Percentiles rank a stretch among this genome's conserved stretches.
Conservation (phyloP, 2,113 vertebrate species). For the Pomatorhinus ruficollis region DNA sequence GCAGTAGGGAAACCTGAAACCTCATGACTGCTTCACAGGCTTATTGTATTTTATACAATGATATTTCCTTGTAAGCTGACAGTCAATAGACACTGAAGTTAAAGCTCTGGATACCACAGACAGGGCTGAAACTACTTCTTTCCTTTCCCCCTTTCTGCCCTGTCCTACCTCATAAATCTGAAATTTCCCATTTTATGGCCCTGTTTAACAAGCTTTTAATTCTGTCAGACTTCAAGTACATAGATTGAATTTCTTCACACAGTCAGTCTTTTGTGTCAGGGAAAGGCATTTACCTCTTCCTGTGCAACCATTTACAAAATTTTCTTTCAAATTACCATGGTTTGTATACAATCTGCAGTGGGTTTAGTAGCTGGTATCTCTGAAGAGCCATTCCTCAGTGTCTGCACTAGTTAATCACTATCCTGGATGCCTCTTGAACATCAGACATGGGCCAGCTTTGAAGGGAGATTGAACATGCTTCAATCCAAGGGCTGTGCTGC, state of each 20-base stretch:
- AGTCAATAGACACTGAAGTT: not conserved
- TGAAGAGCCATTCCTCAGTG: not conserved
- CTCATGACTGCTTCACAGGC: not conserved
- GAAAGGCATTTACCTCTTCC: not conserved
- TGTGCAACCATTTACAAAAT: not conserved
- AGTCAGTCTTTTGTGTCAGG: not conserved
- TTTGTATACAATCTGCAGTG: not conserved
- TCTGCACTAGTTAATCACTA: not conserved
- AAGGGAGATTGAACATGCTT: not conserved
- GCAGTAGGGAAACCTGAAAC: not conserved
- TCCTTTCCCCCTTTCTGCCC: not conserved
- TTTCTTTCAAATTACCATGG: not conserved
- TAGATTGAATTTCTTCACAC: not conserved
- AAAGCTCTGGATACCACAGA: not conserved
- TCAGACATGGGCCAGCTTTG: not conserved
- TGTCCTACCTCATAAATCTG: not conserved
- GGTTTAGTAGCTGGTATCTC: not conserved
- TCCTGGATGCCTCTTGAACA: not conserved
- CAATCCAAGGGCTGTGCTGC: not conserved
- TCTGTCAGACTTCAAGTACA: not conserved
- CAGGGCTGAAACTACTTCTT: not conserved
- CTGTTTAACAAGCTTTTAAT: not conserved
- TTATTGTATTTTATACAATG: not conserved
- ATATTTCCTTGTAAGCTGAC: not conserved
- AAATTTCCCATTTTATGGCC: not conserved